Evolutionary conservation across 2,888 invertebrate genomes (phyloP), one percentile per base, ranked within the genome.

Genomic region (Mechanitis mazaeus): DNA sequence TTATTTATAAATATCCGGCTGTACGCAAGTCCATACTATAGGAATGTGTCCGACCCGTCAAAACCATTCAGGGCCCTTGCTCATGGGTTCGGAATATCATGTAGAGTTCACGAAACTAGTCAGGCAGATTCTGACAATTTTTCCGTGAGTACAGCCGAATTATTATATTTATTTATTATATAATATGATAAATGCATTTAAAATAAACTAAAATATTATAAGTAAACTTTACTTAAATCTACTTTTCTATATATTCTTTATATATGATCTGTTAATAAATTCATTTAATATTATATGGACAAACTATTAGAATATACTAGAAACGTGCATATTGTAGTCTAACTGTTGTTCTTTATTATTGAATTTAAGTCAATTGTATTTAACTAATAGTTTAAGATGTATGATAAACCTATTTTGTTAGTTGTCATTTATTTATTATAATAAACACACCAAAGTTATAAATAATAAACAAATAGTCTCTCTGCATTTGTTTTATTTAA

Each of bases 361-460:
- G 55, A 50, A 64, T 65, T 68, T 66, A 64, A 63, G 66, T 64
- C 62, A 66, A 65, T 70, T 69, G 67, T 64, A 66, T 69, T 68
- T 46, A 64, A 59, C 46, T 64, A 62, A 62, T 64, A 63, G 75
- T 62, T 64, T 64, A 63, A 58, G 58, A 79, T 84, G 81, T 87
- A 81, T 77, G 74, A 81, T 79, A 82, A 71, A 79, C 76, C 73
- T 81, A 76, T 78, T 78, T 78, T 75, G 71, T 77, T 84, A 83
- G 80, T 83, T 84, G 75, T 78, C 79, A 73, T 83, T 83, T 84
- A 85, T 87, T 87, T 87, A 85, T 87, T 86, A 84, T 87, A 83
- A 87, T 87, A 87, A 85, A 85, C 78, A 90, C 85, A 89, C 89
- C 89, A 90, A 90, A 90, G 90, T 87, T 89, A 89, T 84, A 77